Conservation (phyloP, 1,140 invertebrate species). For the Drosophila yakuba region DNA sequence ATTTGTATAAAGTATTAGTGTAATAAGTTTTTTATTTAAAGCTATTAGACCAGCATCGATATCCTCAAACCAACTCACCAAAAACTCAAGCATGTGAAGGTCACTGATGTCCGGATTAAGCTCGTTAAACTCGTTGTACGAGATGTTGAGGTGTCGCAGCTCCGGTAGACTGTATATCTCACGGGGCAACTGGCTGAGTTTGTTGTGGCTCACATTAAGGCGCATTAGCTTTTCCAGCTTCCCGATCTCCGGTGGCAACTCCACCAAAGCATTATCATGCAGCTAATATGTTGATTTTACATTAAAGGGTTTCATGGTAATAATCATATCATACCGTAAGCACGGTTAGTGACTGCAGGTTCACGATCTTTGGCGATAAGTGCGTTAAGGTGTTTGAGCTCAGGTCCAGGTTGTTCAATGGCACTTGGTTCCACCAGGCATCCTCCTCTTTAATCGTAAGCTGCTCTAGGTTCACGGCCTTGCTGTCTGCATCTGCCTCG, state of each 20-base stretch:
- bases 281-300: conserved; percentile 85
- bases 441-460: conserved; percentile 86
- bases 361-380: conserved; percentile 89
- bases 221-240: conserved; percentile 90
- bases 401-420: conserved; percentile 91
- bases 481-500: conserved; percentile 88
- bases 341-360: conserved; percentile 89
- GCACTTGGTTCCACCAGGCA: conserved; percentile 94
- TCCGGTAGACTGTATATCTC: conserved; percentile 89
- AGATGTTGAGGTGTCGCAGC: conserved; percentile 89
- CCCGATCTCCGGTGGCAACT: conserved; percentile 91
- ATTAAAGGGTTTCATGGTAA: not conserved
- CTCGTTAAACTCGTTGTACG: conserved; percentile 88
- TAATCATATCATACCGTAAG: conserved; percentile 87
- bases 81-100: conserved; percentile 89
- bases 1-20: no score
- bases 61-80: conserved; percentile 85
- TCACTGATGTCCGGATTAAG: conserved; percentile 88
- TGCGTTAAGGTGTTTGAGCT: conserved; percentile 90
- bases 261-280: conserved; percentile 91
- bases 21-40: no score
- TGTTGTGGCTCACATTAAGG: conserved; percentile 93
- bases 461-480: conserved; percentile 88
- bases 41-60: no score
- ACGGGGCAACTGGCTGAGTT: conserved; percentile 87